Evolutionary conservation across 2,888 invertebrate species (phyloP), one percentile per base, ranked within the genome.

Genomic region (Subacronicta megacephala): DNA sequence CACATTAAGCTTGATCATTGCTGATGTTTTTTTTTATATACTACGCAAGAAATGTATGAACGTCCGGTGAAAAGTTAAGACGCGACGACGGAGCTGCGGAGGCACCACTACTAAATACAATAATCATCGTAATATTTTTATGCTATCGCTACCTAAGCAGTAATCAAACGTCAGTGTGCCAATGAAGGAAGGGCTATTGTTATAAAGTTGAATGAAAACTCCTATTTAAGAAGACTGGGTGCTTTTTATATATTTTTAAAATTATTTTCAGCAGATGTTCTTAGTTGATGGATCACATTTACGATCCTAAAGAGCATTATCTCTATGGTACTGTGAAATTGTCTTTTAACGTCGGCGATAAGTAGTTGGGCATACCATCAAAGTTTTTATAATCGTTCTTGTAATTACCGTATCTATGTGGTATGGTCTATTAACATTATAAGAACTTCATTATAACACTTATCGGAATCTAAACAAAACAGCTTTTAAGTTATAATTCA

Each of bases 131-230:
- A 23, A 3, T 1, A 31, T 69, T 61, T 47, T 77, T 82, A 60
- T 92, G 83, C 84, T 80, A 59, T 78, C 90, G 20, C 65, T 93
- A 90, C 85, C 49, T 78, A 79, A 75, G 75, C 84, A 78, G 88
- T 90, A 92, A 94, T 94, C 93, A 93, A 92, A 89, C 87, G 90
- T 86, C 91, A 90, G 90, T 90, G 90, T 90, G 90, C 92, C 93
- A 93, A 94, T 93, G 93, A 93, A 93, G 91, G 92, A 92, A 91
- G 90, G 88, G 78, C 93, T 85, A 92, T 94, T 93, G 93, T 93
- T 93, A 82, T 85, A 83, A 85, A 85, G 87, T 88, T 94, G 92
- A 93, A 94, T 94, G 93, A 93, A 94, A 93, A 93, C 85, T 91
- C 88, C 92, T 90, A 93, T 94, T 92, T 93, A 89, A 90, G 90